Evolutionary conservation across 2,888 invertebrate species (phyloP).

Genomic region (Rapana venosa): DNA sequence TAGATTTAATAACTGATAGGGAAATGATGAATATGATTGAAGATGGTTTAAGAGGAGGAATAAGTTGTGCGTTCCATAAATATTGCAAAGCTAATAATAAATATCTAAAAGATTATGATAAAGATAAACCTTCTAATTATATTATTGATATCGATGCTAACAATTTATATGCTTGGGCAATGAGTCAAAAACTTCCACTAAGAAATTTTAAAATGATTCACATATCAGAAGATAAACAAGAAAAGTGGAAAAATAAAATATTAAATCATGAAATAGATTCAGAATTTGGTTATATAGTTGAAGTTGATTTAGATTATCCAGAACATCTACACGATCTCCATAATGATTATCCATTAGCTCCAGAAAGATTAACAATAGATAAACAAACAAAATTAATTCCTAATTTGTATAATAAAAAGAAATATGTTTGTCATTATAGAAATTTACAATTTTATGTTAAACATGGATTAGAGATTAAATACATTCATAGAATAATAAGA

Average conservation of each 20-base stretch:
- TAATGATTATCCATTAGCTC: neutral
- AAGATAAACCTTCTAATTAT: neutral
- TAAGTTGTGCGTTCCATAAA: neutral
- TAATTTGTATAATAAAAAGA: neutral
- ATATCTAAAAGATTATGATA: neutral
- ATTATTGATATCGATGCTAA: neutral
- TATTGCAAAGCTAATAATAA: slow-evolving; percentile 13
- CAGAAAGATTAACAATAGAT: neutral
- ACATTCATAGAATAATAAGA: neutral
- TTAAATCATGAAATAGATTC: neutral
- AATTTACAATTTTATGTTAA: slow-evolving; percentile 11
- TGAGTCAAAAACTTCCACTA: neutral
- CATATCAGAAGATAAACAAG: too few relatives aligned
- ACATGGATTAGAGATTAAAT: neutral
- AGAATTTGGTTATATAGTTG: neutral
- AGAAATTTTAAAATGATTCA: neutral
- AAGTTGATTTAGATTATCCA: slow-evolving; percentile 4
- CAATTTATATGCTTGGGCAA: slow-evolving; percentile 19
- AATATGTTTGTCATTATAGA: neutral
- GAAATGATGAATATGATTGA: neutral
- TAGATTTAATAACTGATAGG: slow-evolving; percentile 1
- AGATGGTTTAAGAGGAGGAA: neutral
- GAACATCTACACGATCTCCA: neutral
- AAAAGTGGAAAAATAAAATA: neutral
- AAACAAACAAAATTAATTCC: slow-evolving; percentile 7